These are phyloP conservation scores for Cavia porcellus DNA, from an alignment of 2,113 vertebrate species.

Conservation along the genomic window DNA sequence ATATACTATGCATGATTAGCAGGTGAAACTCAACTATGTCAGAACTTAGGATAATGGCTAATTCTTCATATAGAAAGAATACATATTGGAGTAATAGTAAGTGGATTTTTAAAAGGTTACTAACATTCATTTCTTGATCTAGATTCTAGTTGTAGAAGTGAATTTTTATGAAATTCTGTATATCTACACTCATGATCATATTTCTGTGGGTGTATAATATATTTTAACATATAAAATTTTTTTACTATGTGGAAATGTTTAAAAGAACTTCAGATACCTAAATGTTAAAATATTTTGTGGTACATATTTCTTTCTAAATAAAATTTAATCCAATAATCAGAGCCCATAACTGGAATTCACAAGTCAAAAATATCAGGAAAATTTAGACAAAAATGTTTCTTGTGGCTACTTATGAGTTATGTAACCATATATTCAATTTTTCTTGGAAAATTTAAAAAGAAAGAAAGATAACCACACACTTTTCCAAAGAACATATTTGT, in stretches of 20 bases:
- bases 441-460: neutral
- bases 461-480: neutral
- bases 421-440: neutral
- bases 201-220: neutral
- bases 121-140: neutral
- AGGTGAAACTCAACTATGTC: neutral
- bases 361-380: constrained; percentile 32
- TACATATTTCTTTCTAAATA: constrained; percentile 41
- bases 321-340: constrained; percentile 30
- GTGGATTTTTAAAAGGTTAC: neutral
- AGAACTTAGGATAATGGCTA: neutral
- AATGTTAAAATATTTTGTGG: neutral
- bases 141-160: neutral
- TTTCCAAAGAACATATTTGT: neutral
- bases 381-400: neutral
- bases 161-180: neutral
- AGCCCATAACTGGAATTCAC: constrained; percentile 7
- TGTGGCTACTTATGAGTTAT: neutral
- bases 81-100: neutral
- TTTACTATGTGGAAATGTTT: neutral
- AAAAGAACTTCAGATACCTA: neutral
- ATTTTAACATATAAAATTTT: neutral
- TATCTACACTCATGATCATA: neutral
- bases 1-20: neutral
- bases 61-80: neutral